A percentile compares a stretch with the other conserved stretches of the same genome.
These are phyloP conservation scores for Sesia bembeciformis DNA, from an alignment of 2,888 invertebrate genomes.

Conservation along the genomic window DNA sequence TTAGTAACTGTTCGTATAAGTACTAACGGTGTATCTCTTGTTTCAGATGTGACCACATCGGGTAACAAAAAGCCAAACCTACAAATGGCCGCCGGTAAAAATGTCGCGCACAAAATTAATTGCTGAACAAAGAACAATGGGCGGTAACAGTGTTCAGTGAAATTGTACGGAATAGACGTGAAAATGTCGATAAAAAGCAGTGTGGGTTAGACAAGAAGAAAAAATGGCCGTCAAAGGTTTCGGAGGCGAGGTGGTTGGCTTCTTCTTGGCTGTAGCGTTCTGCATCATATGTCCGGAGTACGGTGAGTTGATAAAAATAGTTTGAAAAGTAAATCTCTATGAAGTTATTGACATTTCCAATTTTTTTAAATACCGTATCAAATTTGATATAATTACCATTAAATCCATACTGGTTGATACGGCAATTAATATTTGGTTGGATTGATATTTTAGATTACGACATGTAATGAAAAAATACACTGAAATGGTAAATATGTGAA, in stretches of 20 bases:
- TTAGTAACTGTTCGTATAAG: not conserved
- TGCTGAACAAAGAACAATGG: constrained; percentile 14
- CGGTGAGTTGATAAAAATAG: constrained; percentile 37
- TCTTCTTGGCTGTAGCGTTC: constrained; percentile 61
- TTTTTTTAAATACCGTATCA: no score
- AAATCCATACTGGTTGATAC: no score
- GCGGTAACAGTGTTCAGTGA: constrained; percentile 29
- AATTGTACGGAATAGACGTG: constrained; percentile 39
- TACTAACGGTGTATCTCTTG: constrained; percentile 11
- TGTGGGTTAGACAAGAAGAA: constrained; percentile 56
- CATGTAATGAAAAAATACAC: no score
- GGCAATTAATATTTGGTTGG: no score
- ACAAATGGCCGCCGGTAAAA: constrained; percentile 13
- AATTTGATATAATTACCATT: no score
- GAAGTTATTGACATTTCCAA: no score
- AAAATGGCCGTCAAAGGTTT: constrained; percentile 63
- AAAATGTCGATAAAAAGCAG: constrained; percentile 63
- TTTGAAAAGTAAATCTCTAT: no score
- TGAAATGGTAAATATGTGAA: no score
- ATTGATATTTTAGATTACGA: no score
- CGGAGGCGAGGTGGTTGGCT: constrained; percentile 58
- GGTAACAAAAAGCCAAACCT: constrained; percentile 14
- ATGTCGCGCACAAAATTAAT: constrained; percentile 38
- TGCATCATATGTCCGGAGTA: constrained; percentile 65
- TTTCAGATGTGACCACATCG: constrained; percentile 44